Evolutionary conservation across 2,797 vertebrate genomes (phyloP).

Genomic region (Sebastes diaconus): DNA sequence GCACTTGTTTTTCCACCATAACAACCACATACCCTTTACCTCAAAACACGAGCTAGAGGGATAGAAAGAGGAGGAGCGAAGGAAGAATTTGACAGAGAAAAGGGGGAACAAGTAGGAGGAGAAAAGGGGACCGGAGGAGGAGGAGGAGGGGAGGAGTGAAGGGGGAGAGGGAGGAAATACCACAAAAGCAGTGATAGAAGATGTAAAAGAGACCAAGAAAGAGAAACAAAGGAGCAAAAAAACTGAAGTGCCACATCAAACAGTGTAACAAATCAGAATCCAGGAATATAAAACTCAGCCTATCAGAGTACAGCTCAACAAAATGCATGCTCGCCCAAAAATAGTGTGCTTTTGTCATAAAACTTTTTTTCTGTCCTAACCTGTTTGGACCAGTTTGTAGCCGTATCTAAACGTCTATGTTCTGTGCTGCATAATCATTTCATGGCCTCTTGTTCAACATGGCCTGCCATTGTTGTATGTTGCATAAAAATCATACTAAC

Average conservation of each 20-base stretch:
- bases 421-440: slow-evolving; percentile 19
- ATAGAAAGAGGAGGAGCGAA: slow-evolving; percentile 54
- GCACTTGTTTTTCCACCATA: slow-evolving; percentile 77
- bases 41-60: slow-evolving; percentile 72
- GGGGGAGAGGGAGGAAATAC: slow-evolving; percentile 35
- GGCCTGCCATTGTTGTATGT: slow-evolving; percentile 14
- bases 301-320: slow-evolving; percentile 67
- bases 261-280: slow-evolving; percentile 59
- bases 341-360: slow-evolving; percentile 36
- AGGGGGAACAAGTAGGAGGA: slow-evolving; percentile 14
- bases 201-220: slow-evolving; percentile 43
- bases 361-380: slow-evolving; percentile 14
- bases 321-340: slow-evolving; percentile 62
- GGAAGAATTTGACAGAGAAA: slow-evolving; percentile 28
- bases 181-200: slow-evolving; percentile 56
- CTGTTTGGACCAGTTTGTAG: slow-evolving; percentile 2
- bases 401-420: slow-evolving; percentile 17
- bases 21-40: slow-evolving; percentile 82
- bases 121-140: slow-evolving; percentile 13
- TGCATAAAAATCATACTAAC: slow-evolving; percentile 2
- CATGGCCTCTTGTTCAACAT: slow-evolving; percentile 31
- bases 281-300: slow-evolving; percentile 61
- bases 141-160: slow-evolving; percentile 16
- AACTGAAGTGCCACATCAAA: slow-evolving; percentile 62
- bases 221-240: slow-evolving; percentile 63